Base-by-base conservation (phyloP, 2,888 invertebrate genomes). In the Ganaspis brasiliensis region DNA sequence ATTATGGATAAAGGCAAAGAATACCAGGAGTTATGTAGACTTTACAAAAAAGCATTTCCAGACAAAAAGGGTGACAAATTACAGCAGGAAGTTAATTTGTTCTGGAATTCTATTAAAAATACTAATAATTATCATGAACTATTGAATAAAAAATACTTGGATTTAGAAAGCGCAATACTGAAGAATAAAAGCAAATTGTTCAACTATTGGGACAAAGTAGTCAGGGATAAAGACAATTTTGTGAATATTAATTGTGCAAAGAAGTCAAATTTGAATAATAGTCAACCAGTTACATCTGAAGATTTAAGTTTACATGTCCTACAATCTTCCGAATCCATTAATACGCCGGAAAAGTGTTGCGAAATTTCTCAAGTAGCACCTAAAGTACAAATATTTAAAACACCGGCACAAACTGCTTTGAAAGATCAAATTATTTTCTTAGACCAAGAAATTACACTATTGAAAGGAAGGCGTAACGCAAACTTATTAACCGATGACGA, bases 101-200 rank as follows among this genome's bases (percentile, higher is more conserved):
- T 49, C 14, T 49, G 49, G 49, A 49, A 49, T n/a, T 49, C 49
- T 49, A 49, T 49, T 14, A 49, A 49, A 49, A 49, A 49, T 49
- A n/a, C 12, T 2, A 49, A 10, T 14, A 14, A 49, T 31, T 31
- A 4, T 6, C 2, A 31, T 2, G 31, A 31, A 31, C 6, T 31
- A 31, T 6, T 31, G 31, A 31, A 6, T 31, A 31, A 6, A 6
- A 49, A 49, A 49, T 49, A 49, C 14, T 49, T n/a, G 49, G 49
- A 49, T 49, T n/a, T n/a, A 49, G 49, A 49, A 49, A 49, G 49
- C 14, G 14, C 49, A 14, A 49, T 49, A 49, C 14, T 49, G n/a
- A 49, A 49, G 14, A 49, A 49, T 49, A 49, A 49, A 49, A 49
- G 49, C 14, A 49, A 49, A 49, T 49, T 49, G 14, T 14, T 49